Evolutionary conservation across 2,113 vertebrate species (phyloP).

Genomic region (Heloderma charlesbogerti): DNA sequence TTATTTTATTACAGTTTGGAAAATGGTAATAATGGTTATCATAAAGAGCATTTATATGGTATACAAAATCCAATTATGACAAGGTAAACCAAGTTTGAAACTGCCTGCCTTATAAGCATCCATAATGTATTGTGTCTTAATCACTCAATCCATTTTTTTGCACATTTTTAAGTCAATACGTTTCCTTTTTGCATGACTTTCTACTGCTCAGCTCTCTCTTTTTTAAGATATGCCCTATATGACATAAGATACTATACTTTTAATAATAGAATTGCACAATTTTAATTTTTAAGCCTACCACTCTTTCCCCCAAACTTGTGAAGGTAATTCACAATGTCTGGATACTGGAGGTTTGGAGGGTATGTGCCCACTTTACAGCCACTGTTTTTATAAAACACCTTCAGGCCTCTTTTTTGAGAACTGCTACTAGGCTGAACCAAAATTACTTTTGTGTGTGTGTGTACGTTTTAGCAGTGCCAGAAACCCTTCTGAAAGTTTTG

Average conservation of each 20-base stretch:
- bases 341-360: neutral
- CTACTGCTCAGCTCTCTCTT: conserved; percentile 23
- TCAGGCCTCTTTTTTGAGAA: neutral
- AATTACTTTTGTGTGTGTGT: neutral
- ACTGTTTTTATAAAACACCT: neutral
- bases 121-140: conserved; percentile 25
- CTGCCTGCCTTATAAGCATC: conserved; percentile 67
- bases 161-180: conserved; percentile 40
- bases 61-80: conserved; percentile 89
- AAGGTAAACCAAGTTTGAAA: conserved; percentile 85
- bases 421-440: neutral
- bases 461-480: neutral
- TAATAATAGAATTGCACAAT: conserved; percentile 32
- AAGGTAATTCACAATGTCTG: neutral
- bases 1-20: conserved; percentile 93
- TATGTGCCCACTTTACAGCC: neutral
- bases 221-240: neutral
- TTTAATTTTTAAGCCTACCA: neutral
- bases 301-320: neutral
- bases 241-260: neutral
- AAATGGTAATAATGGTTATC: conserved; percentile 98
- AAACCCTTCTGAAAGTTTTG: neutral
- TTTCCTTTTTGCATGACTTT: conserved; percentile 58
- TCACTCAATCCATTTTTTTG: conserved; percentile 44
- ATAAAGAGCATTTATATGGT: conserved; percentile 91